Evolutionary conservation across 2,888 invertebrate species (phyloP).

Genomic region (Sphinx pinastri): DNA sequence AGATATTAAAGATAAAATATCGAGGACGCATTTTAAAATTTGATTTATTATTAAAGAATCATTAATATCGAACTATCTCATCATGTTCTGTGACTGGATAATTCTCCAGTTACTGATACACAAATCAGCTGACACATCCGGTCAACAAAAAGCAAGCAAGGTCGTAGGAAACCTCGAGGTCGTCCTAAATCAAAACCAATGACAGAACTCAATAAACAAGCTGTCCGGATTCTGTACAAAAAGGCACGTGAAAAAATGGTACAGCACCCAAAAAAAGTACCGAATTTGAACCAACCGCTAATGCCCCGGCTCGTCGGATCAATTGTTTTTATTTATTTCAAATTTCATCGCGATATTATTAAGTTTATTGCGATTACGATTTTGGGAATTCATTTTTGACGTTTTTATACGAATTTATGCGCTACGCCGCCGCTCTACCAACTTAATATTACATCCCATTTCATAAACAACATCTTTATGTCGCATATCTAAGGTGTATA

Average conservation of each 20-base stretch:
- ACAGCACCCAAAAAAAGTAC: constrained; percentile 38
- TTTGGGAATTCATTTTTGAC: constrained; percentile 82
- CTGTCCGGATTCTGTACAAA: constrained; percentile 28
- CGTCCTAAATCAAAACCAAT: constrained; percentile 19
- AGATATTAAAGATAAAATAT: no score
- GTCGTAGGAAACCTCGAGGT: constrained; percentile 15
- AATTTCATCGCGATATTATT: constrained; percentile 81
- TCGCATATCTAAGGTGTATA: constrained; percentile 51
- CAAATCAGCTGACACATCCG: constrained; percentile 6
- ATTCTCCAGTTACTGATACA: background rate
- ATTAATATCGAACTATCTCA: background rate
- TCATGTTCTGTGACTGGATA: background rate
- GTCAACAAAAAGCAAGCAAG: background rate
- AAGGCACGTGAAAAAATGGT: constrained; percentile 35
- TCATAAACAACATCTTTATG: constrained; percentile 43
- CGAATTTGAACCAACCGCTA: constrained; percentile 51
- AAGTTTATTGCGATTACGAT: constrained; percentile 82
- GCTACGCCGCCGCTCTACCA: constrained; percentile 59
- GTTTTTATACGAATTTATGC: constrained; percentile 82
- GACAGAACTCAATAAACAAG: constrained; percentile 24
- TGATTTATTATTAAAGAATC: no score
- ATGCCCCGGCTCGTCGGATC: constrained; percentile 68
- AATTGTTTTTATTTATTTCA: constrained; percentile 76
- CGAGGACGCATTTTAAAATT: no score
- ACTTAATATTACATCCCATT: constrained; percentile 36